A percentile compares a stretch with the other conserved stretches of the same genome.
These are phyloP conservation scores for Geophilus truncorum DNA, from an alignment of 2,888 invertebrate species.

Conservation along the genomic window DNA sequence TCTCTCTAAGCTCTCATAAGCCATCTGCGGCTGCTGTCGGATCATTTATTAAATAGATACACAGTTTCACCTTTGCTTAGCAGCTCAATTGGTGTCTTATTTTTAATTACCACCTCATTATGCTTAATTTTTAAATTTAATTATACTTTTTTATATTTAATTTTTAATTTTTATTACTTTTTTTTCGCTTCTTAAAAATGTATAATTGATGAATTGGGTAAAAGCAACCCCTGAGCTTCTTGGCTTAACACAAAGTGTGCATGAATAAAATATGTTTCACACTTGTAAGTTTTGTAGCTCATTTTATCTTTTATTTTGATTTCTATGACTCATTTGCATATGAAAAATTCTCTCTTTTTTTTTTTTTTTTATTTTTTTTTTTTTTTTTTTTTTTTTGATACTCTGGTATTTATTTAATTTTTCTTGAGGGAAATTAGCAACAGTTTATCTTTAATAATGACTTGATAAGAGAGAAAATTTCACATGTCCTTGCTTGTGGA, in stretches of 20 bases:
- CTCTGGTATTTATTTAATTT: too few species aligned
- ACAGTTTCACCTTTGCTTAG: background rate
- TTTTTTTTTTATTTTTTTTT: background rate
- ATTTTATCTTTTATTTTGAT: background rate
- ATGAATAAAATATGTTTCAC: too few species aligned
- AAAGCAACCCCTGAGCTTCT: background rate
- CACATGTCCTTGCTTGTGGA: background rate
- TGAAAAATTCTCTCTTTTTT: background rate
- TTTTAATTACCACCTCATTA: background rate
- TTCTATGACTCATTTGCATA: background rate
- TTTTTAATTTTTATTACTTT: background rate
- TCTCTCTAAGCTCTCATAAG: conserved; percentile 11
- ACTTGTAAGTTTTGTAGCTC: background rate
- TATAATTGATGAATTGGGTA: background rate
- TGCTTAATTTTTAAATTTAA: background rate
- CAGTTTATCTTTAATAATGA: background rate
- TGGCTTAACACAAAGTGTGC: background rate
- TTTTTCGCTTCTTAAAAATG: too few species aligned
- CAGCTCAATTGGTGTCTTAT: background rate
- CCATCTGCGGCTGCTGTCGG: conserved; percentile 3
- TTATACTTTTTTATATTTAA: background rate
- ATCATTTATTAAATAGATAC: conserved; percentile 18
- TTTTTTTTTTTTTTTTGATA: too few species aligned
- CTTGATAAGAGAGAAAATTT: background rate
- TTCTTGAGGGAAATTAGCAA: background rate